Base-by-base conservation (phyloP, 2,797 vertebrate species). In the Taenioides sp. region DNA sequence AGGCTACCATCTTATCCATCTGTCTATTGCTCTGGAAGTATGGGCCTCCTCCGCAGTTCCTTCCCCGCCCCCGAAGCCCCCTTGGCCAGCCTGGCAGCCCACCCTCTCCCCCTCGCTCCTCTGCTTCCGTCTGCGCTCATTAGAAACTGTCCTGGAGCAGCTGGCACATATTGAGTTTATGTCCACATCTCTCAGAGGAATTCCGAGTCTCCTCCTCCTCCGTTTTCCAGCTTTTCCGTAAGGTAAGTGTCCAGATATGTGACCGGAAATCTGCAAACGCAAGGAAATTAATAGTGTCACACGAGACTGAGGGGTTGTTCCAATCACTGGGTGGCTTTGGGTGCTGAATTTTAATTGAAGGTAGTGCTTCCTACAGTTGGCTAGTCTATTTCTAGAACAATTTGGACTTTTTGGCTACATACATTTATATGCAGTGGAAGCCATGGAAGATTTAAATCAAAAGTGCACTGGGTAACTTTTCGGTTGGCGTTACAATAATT, bases 121-220 rank as follows among this genome's bases (percentile, higher is more conserved):
- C 43, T 52, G 59, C 67, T 70, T 72, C 57, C 67, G 22, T 43
- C 75, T 70, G 71, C 75, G 81, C 83, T 85, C 83, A 86, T 89
- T 86, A 86, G 76, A 73, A 78, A 77, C 66, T 22, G 50, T 79
- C 77, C 76, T 75, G 67, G 65, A 76, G 83, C 67, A 77, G 65
- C 57, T 79, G 75, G 82, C 73, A 63, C 79, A 76, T 76, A 75
- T 66, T 69, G 77, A 83, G 74, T 81, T 77, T 71, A 67, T 80
- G 73, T 80, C 80, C 72, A 61, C 62, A 77, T 73, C 49, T 71
- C 49, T 75, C 71, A 31, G 4, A 55, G 69, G 77, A 62, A 67
- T 71, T 76, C 72, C 72, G 60, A 72, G 25, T 57, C 79, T 65
- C 54, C 72, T 40, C 58, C 40, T 23, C 7, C 52, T 47, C 54